Evolutionary conservation across 2,888 invertebrate species (phyloP), one percentile per base, ranked within the genome.

Genomic region (Choreutis nemorana): DNA sequence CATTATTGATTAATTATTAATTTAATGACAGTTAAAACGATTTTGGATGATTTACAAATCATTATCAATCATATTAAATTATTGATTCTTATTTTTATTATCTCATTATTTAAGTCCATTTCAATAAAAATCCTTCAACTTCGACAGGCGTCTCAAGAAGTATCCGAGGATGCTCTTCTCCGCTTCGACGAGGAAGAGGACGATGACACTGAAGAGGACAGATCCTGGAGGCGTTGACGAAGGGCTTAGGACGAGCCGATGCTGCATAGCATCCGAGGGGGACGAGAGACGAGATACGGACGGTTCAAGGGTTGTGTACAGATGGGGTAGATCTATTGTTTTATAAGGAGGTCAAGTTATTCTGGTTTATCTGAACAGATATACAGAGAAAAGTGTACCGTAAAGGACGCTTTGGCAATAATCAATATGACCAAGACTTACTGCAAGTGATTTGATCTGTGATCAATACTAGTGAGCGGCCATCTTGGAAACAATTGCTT

Each of bases 141-240:
- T 61, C 59, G 41, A 77, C 67, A 45, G 59, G n/a, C n/a, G n/a
- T n/a, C 75, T 26, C 70, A 82, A 30, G 86, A 86, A 42, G 85
- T 44, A 8, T 33, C 53, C 0, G 58, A 58, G 24, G 70, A 90
- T 49, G 72, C 88, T 30, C 82, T 90, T 11, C 81, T 94, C 7
- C 89, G 93, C 42, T 93, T 94, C 51, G 94, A 94, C 42, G 94
- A 94, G 50, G 94, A 94, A 36, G 94, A 94, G 28, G 94, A 94
- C 24, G 91, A 92, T 8, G 89, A 87, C 26, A 87, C 87, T 37
- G 89, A 90, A 23, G 90, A 90, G 60, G 89, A 91, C 46, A 83
- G 94, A 41, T 91, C 93, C 14, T 95, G 95, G 95, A 81, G 94
- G 40, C 93, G 94, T 89, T 93, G 89, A 83, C 82, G 45, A 6